Evolutionary conservation across 1,140 invertebrate genomes (phyloP), one percentile per base, ranked within the genome.

Genomic region (Drosophila quadrilineata): DNA sequence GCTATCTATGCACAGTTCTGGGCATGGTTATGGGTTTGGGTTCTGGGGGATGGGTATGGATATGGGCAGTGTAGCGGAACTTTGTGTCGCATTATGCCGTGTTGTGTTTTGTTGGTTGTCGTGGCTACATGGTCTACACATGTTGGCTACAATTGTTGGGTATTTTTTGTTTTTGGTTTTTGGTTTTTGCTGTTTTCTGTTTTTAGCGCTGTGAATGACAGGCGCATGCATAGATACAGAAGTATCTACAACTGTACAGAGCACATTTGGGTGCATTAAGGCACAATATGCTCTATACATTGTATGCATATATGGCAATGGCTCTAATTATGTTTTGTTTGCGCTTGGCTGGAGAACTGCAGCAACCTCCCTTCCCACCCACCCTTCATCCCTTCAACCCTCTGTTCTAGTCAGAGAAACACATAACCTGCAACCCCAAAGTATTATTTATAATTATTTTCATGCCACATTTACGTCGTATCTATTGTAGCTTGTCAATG

Each of bases 71-170:
- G 73, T 82, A 82, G 76, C 76, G 76, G 76, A 82, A 82, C 76
- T 73, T 73, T 82, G 76, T 82, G 76, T 82, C 76, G 69, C 77
- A 82, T 82, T 82, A 82, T 82, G 77, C 73, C 71, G 70, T 48
- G 49, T 53, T 59, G 17, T 49, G 49, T 28, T 26, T 53, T 74
- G 58, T 68, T 64, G 62, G 71, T 75, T 75, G 77, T 84, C 77
- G 76, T 82, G 77, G 73, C 76, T 84, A 72, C 76, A 82, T 82
- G 77, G 77, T 26, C 77, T 76, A 70, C 69, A 84, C 80, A 77
- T 80, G 71, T 80, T 60, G 59, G 38, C 45, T 63, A 63, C 76
- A 82, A 82, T 82, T 80, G 77, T 68, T 17, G 12, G 10, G 6
- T 6, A 35, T 29, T 43, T 38, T 49, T 38, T 59, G 6, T 46